phyloP scores from a whole-genome alignment of 2,888 invertebrate species.

The Halictus ligatus region DNA sequence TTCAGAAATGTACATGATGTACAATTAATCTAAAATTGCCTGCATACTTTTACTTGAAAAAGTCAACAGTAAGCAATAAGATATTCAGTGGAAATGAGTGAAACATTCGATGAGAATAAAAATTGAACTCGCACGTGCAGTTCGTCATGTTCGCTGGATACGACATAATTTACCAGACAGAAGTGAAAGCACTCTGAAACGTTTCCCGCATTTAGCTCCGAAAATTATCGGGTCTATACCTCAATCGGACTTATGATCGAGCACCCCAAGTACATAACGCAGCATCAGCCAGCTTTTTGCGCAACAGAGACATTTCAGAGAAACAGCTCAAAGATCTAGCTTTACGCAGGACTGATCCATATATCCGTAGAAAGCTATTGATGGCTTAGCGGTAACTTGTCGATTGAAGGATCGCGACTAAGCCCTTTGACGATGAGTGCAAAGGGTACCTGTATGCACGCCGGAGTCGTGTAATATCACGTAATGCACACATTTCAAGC shows the following conservation, averaged over 20 bases:
- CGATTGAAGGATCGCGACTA: conserved; percentile 34
- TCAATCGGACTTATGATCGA: not conserved
- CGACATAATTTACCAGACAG: not conserved
- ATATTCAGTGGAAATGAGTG: not conserved
- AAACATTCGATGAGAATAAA: too few species aligned
- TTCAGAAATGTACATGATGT: not conserved
- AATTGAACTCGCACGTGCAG: not conserved
- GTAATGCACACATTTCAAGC: not conserved
- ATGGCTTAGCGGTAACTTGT: conserved; percentile 36
- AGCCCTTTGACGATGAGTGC: conserved; percentile 25
- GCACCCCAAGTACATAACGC: not conserved
- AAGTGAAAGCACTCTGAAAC: not conserved
- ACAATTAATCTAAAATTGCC: not conserved
- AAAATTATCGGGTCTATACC: not conserved
- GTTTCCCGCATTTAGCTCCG: not conserved
- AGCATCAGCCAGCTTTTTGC: not conserved
- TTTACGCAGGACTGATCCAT: conserved; percentile 3
- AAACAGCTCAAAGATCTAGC: not conserved
- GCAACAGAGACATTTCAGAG: not conserved
- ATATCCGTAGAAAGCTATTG: conserved; percentile 43
- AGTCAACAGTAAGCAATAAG: not conserved
- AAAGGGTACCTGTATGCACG: not conserved
- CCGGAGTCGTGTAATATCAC: not conserved
- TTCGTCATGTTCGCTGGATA: not conserved
- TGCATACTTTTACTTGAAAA: not conserved